Evolutionary conservation across 2,797 vertebrate genomes (phyloP).

Genomic region (Myoxocephalus aenaeus): DNA sequence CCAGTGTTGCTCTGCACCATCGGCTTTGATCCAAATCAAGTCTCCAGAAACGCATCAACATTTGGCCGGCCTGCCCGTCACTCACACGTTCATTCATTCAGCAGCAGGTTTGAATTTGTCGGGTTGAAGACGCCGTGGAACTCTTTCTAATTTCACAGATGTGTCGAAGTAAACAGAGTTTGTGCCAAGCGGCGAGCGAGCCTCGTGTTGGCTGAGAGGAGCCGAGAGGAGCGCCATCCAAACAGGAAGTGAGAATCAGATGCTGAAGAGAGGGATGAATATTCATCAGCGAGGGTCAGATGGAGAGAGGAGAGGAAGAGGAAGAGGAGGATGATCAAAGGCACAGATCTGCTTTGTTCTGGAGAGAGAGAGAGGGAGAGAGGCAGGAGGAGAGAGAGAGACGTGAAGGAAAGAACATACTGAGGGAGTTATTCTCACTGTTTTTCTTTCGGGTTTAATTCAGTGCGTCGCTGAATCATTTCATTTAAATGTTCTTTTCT

Average conservation of each 20-base stretch:
- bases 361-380: conserved; percentile 13
- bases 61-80: conserved; percentile 16
- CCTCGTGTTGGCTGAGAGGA: conserved; percentile 19
- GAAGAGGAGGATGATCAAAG: conserved; percentile 71
- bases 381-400: conserved; percentile 10
- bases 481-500: conserved; percentile 4
- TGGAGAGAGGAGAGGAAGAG: conserved; percentile 50
- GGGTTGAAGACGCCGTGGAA: conserved; percentile 5
- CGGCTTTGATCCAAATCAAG: conserved; percentile 1
- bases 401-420: conserved; percentile 15
- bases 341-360: conserved; percentile 68
- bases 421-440: neutral
- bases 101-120: conserved; percentile 19
- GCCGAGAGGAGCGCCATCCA: conserved; percentile 41
- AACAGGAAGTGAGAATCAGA: conserved; percentile 59
- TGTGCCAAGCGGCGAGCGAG: conserved; percentile 45
- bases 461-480: conserved; percentile 11
- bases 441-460: neutral
- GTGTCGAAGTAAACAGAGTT: conserved; percentile 37
- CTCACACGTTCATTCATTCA: conserved; percentile 30
- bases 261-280: conserved; percentile 66
- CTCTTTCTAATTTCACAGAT: conserved; percentile 37
- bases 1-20: neutral
- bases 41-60: too few relatives aligned
- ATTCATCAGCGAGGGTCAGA: conserved; percentile 73